phyloP scores from a whole-genome alignment of 2,797 vertebrate species.

The Hydrocynus forskahlii region DNA sequence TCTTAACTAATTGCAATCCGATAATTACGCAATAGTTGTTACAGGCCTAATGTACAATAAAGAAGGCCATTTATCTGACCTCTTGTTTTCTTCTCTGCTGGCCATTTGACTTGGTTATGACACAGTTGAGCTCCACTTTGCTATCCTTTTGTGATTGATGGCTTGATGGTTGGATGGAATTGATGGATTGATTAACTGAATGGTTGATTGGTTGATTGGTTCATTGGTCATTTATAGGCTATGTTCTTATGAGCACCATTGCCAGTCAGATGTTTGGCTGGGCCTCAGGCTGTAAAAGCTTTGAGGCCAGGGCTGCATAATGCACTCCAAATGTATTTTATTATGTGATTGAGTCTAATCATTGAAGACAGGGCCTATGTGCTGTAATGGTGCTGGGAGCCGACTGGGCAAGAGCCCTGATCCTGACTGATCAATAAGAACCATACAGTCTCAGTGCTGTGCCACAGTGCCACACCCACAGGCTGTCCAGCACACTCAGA shows the following conservation, averaged over 20 bases:
- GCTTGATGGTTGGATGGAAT: conserved; percentile 28
- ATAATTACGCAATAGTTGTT: too few relatives aligned
- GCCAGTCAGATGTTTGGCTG: conserved; percentile 29
- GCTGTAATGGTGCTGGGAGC: conserved; percentile 41
- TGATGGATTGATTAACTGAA: conserved; percentile 6
- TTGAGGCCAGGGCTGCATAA: conserved; percentile 26
- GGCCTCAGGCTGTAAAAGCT: conserved; percentile 22
- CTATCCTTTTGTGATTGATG: background rate
- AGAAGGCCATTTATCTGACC: background rate
- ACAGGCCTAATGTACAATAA: background rate
- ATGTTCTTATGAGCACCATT: conserved; percentile 9
- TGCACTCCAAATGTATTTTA: conserved; percentile 50
- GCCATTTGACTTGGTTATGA: too few relatives aligned
- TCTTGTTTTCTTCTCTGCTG: background rate
- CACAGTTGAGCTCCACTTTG: background rate
- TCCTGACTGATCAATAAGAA: conserved; percentile 34
- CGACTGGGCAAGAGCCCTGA: conserved; percentile 9
- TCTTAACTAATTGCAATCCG: too few relatives aligned
- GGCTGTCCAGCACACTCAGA: conserved; percentile 3
- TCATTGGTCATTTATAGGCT: conserved; percentile 12
- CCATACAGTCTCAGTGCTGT: conserved; percentile 17
- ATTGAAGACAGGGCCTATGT: conserved; percentile 36
- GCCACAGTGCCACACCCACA: conserved; percentile 15
- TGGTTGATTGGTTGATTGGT: conserved; percentile 32
- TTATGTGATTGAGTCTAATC: conserved; percentile 46